A percentile compares a stretch with the other conserved stretches of the same genome.
These are phyloP conservation scores for Drosophila koepferae DNA, from an alignment of 2,888 invertebrate species.

Conservation along the genomic window DNA sequence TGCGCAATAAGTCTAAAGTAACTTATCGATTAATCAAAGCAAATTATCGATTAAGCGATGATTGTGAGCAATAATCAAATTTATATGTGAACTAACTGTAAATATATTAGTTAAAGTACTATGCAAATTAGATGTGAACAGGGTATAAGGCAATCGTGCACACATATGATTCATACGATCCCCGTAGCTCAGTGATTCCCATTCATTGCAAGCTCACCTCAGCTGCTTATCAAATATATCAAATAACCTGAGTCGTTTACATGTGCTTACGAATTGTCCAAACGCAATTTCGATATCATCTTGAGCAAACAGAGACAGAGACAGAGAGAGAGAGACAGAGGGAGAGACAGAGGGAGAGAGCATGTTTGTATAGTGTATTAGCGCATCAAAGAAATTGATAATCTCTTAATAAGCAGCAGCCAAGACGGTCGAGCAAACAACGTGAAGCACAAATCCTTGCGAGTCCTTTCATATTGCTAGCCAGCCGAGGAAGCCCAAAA, in stretches of 20 bases:
- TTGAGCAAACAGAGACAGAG: neutral
- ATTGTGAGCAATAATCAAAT: neutral
- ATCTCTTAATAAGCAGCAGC: constrained; percentile 73
- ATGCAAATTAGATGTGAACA: neutral
- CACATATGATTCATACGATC: neutral
- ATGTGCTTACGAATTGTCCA: constrained; percentile 1
- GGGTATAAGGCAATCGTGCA: neutral
- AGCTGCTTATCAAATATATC: constrained; percentile 8
- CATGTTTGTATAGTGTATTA: constrained; percentile 58
- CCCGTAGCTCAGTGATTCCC: neutral
- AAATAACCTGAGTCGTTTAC: constrained; percentile 6
- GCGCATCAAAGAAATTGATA: constrained; percentile 78
- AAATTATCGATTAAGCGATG: neutral
- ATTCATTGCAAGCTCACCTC: neutral
- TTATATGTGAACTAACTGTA: neutral
- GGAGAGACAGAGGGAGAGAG: neutral
- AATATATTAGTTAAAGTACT: no score
- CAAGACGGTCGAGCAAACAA: constrained; percentile 58
- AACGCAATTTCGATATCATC: constrained; percentile 9
- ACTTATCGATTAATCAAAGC: neutral
- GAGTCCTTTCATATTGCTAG: constrained; percentile 34
- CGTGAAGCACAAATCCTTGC: constrained; percentile 23
- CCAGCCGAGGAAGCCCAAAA: constrained; percentile 61
- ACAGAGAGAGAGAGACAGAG: no score
- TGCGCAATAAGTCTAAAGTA: no score